Conservation (phyloP, 2,888 invertebrate species). For the Drosophila subsilvestris region DNA sequence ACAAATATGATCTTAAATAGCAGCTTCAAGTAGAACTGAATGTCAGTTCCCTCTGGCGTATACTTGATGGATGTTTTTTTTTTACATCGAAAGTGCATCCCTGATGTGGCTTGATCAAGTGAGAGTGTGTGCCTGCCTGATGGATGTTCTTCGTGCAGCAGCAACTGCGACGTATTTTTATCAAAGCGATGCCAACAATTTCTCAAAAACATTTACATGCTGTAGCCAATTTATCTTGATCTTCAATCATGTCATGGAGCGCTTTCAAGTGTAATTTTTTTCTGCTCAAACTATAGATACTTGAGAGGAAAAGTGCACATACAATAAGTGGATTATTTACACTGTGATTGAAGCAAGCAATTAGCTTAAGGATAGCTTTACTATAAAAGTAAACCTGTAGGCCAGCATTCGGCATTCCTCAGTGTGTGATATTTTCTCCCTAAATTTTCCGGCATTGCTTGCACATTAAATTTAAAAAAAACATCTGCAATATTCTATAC, state of each 20-base stretch:
- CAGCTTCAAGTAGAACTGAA: constrained; percentile 9
- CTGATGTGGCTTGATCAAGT: no score
- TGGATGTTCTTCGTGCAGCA: constrained; percentile 1
- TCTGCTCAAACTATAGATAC: background rate
- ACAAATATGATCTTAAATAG: constrained; percentile 28
- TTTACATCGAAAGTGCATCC: background rate
- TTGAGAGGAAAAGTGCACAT: background rate
- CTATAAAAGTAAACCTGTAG: background rate
- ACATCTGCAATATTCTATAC: background rate
- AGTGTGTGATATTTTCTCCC: background rate
- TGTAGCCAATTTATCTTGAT: constrained; percentile 61
- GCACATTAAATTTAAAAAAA: background rate
- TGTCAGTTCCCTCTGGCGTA: constrained; percentile 45
- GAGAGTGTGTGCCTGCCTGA: no score
- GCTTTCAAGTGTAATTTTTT: background rate
- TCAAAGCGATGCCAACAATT: constrained; percentile 46
- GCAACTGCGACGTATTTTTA: constrained; percentile 49
- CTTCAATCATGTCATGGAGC: constrained; percentile 38
- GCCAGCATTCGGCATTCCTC: background rate
- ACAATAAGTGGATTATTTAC: background rate
- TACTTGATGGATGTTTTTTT: constrained; percentile 40
- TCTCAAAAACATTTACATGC: constrained; percentile 23
- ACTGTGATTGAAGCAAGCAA: background rate
- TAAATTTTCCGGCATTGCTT: background rate
- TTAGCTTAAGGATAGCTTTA: no score